Conservation (phyloP, 2,113 vertebrate species). For the Sapajus apella region DNA sequence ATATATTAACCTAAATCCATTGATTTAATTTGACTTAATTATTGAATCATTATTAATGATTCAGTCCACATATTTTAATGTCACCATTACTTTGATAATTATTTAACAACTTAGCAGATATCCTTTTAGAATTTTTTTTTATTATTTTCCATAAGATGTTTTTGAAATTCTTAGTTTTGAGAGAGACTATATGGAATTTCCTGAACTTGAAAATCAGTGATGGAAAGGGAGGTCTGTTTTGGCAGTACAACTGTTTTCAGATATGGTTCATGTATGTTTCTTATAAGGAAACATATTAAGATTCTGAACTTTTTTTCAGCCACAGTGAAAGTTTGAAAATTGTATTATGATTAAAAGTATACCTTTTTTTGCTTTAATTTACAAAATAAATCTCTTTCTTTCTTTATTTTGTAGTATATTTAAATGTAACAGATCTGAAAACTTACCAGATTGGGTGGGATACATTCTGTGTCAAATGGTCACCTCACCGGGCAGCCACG, state of each 20-base stretch:
- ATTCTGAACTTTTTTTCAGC: conserved; percentile 4
- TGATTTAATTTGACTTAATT: background rate
- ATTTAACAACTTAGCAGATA: background rate
- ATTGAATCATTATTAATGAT: background rate
- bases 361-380: background rate
- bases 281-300: background rate
- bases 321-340: background rate
- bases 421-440: conserved; percentile 95
- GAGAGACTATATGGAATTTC: background rate
- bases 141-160: background rate
- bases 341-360: background rate
- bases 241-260: background rate
- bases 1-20: background rate
- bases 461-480: conserved; percentile 94
- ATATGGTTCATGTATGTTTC: background rate
- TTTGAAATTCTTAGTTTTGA: background rate
- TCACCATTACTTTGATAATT: background rate
- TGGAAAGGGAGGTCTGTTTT: background rate
- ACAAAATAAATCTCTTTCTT: conserved; percentile 23
- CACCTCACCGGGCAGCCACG: conserved; percentile 91
- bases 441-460: conserved; percentile 91
- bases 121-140: background rate
- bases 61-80: background rate
- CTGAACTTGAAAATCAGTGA: background rate
- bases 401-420: conserved; percentile 88